These are phyloP conservation scores for Mizuhopecten yessoensis DNA, from an alignment of 1,140 invertebrate genomes.

Conservation along the genomic window DNA sequence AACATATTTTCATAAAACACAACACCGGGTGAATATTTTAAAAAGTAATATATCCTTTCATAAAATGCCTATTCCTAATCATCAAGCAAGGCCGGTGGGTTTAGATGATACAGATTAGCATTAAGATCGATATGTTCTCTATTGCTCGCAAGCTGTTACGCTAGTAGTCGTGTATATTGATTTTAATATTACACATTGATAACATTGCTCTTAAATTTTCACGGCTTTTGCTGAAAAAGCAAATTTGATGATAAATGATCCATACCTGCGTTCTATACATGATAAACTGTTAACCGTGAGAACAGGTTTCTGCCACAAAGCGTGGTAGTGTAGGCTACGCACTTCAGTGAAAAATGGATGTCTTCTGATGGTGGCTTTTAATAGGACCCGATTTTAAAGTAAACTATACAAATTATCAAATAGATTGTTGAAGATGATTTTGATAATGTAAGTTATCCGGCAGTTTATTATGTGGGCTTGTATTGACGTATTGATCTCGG, in stretches of 20 bases:
- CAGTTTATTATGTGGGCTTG: not conserved
- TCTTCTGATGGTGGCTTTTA: not conserved
- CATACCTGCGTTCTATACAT: not conserved
- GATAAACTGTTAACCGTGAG: not conserved
- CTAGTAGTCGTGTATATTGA: not conserved
- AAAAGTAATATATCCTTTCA: not conserved
- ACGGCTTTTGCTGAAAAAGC: slow-evolving; percentile 30
- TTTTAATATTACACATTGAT: slow-evolving; percentile 30
- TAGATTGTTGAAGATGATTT: not conserved
- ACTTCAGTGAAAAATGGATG: not conserved
- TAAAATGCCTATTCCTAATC: not conserved
- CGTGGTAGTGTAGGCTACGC: not conserved
- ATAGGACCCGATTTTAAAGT: not conserved
- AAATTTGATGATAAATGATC: not conserved
- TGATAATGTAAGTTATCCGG: not conserved
- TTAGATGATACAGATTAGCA: not conserved
- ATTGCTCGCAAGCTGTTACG: not conserved
- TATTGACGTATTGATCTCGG: not conserved
- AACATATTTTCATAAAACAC: not conserved
- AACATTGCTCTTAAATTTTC: not conserved
- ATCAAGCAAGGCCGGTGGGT: not conserved
- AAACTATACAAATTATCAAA: not conserved
- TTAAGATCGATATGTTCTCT: not conserved
- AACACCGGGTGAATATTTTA: not conserved
- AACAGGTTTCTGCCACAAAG: not conserved